A percentile compares a stretch with the other conserved stretches of the same genome.
Conservation (phyloP, 2,888 invertebrate genomes). For the Epiblema foenella region DNA sequence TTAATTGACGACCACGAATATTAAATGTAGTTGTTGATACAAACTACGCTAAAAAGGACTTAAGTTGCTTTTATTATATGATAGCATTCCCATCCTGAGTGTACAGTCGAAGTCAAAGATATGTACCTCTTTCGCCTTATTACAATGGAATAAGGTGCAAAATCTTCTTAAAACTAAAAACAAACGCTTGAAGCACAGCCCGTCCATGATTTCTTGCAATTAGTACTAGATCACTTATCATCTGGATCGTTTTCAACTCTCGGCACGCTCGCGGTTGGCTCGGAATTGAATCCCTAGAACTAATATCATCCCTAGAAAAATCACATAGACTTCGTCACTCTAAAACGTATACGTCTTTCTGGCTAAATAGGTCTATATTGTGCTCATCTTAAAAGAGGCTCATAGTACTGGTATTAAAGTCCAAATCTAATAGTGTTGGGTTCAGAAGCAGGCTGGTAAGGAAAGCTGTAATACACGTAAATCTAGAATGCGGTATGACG, state of each 20-base stretch:
- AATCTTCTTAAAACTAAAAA: background rate
- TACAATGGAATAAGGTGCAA: too few species aligned
- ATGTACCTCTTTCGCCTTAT: too few species aligned
- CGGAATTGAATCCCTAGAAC: constrained; percentile 23
- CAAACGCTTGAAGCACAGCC: background rate
- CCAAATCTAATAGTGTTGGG: background rate
- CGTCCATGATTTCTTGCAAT: constrained; percentile 18
- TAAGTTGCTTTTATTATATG: background rate
- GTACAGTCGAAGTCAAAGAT: background rate
- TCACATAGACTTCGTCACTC: constrained; percentile 42
- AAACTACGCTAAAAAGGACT: background rate
- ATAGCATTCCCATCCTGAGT: background rate
- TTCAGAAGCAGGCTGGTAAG: constrained; percentile 39
- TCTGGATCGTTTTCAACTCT: constrained; percentile 18
- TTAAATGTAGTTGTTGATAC: too few species aligned
- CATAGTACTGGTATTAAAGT: background rate
- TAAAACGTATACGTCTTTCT: constrained; percentile 17
- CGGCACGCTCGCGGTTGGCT: constrained; percentile 10
- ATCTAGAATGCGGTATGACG: constrained; percentile 51
- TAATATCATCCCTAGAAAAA: constrained; percentile 44
- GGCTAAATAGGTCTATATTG: background rate
- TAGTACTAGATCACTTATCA: constrained; percentile 18
- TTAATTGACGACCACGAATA: too few species aligned
- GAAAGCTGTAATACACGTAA: constrained; percentile 51
- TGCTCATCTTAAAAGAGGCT: background rate